A percentile compares a stretch with the other conserved stretches of the same genome.
Conservation (phyloP, 2,113 vertebrate species). For the Ptychochromis oligacanthus region DNA sequence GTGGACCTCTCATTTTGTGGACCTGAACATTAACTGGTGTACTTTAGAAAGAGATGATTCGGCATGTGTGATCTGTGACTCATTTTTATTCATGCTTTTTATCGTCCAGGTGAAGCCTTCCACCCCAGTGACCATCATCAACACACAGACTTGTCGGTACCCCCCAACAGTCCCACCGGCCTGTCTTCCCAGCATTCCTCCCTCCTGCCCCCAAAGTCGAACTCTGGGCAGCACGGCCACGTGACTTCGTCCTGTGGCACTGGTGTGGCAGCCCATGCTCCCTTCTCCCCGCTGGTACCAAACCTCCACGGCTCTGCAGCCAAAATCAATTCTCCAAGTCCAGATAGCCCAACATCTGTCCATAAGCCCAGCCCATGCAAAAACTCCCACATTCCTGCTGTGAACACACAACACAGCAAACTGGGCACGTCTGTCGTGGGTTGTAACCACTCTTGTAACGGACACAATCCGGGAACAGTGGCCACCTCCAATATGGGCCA, state of each 20-base stretch:
- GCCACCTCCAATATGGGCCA: slow-evolving; percentile 83
- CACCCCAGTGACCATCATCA: slow-evolving; percentile 92
- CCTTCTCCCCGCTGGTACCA: slow-evolving; percentile 84
- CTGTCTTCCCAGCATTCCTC: slow-evolving; percentile 90
- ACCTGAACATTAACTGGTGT: neutral
- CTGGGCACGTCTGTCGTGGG: slow-evolving; percentile 85
- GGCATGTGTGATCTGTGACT: neutral
- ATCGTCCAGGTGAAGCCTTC: slow-evolving; percentile 85
- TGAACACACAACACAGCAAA: slow-evolving; percentile 90
- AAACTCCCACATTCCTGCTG: slow-evolving; percentile 89
- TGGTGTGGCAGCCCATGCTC: slow-evolving; percentile 68
- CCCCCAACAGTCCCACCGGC: slow-evolving; percentile 96
- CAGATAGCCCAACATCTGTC: slow-evolving; percentile 80
- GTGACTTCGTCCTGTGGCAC: slow-evolving; percentile 79
- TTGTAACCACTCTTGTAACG: slow-evolving; percentile 93
- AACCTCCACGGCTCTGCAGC: slow-evolving; percentile 74
- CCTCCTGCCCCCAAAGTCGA: slow-evolving; percentile 85
- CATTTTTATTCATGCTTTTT: slow-evolving; percentile 11
- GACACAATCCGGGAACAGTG: slow-evolving; percentile 87
- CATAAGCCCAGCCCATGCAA: slow-evolving; percentile 88
- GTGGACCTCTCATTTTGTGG: neutral
- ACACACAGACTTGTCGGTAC: slow-evolving; percentile 94
- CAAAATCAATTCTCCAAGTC: slow-evolving; percentile 80
- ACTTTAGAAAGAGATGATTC: neutral
- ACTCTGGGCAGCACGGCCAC: slow-evolving; percentile 83